These are phyloP conservation scores for Hirtodrosophila alboralis DNA, from an alignment of 2,888 invertebrate genomes.

Conservation along the genomic window DNA sequence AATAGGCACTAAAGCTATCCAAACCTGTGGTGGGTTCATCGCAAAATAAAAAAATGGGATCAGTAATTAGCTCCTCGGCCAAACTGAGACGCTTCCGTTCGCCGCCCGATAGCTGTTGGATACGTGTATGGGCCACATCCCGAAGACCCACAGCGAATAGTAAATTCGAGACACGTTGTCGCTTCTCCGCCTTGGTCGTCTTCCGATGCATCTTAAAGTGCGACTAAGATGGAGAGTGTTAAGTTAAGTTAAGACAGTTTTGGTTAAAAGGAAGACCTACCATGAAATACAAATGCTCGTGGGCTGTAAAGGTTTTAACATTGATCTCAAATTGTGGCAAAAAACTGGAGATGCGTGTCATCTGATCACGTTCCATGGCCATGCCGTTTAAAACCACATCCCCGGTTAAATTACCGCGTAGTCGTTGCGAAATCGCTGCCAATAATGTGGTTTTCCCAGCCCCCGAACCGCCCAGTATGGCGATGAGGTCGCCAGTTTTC, in stretches of 20 bases:
- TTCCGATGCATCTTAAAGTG: slow-evolving; percentile 90
- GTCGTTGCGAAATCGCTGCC: slow-evolving; percentile 89
- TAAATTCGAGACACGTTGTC: slow-evolving; percentile 79
- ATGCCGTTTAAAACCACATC: slow-evolving; percentile 90
- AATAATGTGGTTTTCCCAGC: slow-evolving; percentile 91
- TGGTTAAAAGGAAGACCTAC: slow-evolving; percentile 84
- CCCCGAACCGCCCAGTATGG: slow-evolving; percentile 91
- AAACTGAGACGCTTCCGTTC: slow-evolving; percentile 94
- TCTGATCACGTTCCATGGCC: slow-evolving; percentile 87
- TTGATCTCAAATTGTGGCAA: slow-evolving; percentile 94
- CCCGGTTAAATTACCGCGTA: slow-evolving; percentile 88
- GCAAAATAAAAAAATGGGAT: slow-evolving; percentile 95
- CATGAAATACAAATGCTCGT: slow-evolving; percentile 94
- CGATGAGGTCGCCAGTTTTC: slow-evolving; percentile 88
- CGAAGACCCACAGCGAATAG: slow-evolving; percentile 88
- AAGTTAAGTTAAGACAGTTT: not conserved
- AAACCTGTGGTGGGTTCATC: slow-evolving; percentile 97
- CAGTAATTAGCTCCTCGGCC: slow-evolving; percentile 94
- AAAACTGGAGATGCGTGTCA: slow-evolving; percentile 92
- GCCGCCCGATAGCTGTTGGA: slow-evolving; percentile 93
- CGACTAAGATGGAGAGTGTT: slow-evolving; percentile 85
- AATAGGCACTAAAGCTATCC: slow-evolving; percentile 94
- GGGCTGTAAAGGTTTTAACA: slow-evolving; percentile 90
- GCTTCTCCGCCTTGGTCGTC: slow-evolving; percentile 83
- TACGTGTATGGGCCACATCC: slow-evolving; percentile 89